Evolutionary conservation across 2,888 invertebrate genomes (phyloP), one percentile per base, ranked within the genome.

Genomic region (Dynastes hyllus): DNA sequence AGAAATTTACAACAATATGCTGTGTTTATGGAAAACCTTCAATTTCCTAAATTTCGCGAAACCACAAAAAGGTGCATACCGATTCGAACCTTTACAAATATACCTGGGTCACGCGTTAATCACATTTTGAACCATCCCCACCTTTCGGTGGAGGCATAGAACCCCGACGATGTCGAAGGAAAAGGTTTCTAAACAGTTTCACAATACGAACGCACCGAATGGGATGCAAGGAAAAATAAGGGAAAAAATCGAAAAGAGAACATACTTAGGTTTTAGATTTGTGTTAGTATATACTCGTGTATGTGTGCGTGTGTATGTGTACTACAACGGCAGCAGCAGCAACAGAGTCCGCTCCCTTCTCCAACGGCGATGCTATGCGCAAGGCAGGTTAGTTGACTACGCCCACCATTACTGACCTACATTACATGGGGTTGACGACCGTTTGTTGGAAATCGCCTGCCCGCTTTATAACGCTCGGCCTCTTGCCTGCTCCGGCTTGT

Each of bases 351-450:
- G 45, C 63, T 75, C 61, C 73, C 73, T 77, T 77, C 77, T 77
- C 77, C 53, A 16, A 40, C 63, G 69, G 67, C 63, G 76, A 66
- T 78, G 77, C 65, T 80, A 73, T 78, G 80, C 80, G 77, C 80
- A 80, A 73, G 80, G 78, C 80, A 79, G 79, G 79, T 77, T 77
- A 67, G 58, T 78, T 80, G 80, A 79, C 78, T 80, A 87, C 87
- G 87, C 87, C 87, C 87, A 88, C 87, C 85, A 88, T 87, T 86
- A 88, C 87, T 88, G 87, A 88, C 87, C 87, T 88, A 88, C 87
- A 88, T 88, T 88, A 88, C 84, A 84, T 84, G 86, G 83, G 87
- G 86, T 86, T 85, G 84, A 85, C 85, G 87, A 87, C 86, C 87
- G 85, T 83, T 83, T 82, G 81, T 65, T 79, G 76, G 76, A 70